Percentiles rank a stretch among this genome's conserved stretches.
These are phyloP conservation scores for Hippocampus kuda DNA, from an alignment of 2,797 vertebrate species.

Conservation along the genomic window DNA sequence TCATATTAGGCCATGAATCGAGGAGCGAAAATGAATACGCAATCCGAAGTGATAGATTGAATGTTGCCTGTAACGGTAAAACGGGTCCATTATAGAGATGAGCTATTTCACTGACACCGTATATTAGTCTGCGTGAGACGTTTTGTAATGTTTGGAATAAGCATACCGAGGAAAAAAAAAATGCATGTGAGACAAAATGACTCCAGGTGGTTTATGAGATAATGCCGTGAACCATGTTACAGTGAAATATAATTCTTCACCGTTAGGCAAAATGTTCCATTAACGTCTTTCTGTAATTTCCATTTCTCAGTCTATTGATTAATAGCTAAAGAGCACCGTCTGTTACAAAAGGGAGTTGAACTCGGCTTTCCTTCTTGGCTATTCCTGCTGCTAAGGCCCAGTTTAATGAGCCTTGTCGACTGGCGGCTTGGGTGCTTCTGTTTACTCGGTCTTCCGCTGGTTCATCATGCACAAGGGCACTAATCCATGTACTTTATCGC, in stretches of 20 bases:
- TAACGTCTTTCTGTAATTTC: conserved; percentile 44
- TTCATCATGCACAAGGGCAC: conserved; percentile 1
- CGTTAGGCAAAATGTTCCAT: conserved; percentile 54
- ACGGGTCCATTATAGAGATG: neutral
- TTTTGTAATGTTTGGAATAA: neutral
- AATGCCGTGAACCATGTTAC: conserved; percentile 13
- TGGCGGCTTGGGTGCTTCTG: conserved; percentile 39
- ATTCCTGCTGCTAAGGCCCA: conserved; percentile 28
- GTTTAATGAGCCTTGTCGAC: conserved; percentile 31
- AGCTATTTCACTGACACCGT: neutral
- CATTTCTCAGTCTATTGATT: conserved; percentile 52
- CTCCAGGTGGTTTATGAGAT: conserved; percentile 18
- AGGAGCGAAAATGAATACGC: neutral
- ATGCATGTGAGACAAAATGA: conserved; percentile 11
- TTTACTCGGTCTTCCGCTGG: conserved; percentile 34
- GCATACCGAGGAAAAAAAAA: conserved; percentile 7
- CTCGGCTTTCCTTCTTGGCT: conserved; percentile 31
- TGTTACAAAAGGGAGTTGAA: conserved; percentile 44
- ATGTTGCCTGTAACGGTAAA: neutral
- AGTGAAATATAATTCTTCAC: conserved; percentile 40
- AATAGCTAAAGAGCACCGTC: conserved; percentile 51
- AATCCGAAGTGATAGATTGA: neutral
- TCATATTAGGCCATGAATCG: too few species aligned
- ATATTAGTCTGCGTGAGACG: neutral
- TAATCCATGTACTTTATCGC: neutral